These are phyloP conservation scores for Melanostoma mellinum DNA, from an alignment of 2,888 invertebrate genomes.

Conservation along the genomic window DNA sequence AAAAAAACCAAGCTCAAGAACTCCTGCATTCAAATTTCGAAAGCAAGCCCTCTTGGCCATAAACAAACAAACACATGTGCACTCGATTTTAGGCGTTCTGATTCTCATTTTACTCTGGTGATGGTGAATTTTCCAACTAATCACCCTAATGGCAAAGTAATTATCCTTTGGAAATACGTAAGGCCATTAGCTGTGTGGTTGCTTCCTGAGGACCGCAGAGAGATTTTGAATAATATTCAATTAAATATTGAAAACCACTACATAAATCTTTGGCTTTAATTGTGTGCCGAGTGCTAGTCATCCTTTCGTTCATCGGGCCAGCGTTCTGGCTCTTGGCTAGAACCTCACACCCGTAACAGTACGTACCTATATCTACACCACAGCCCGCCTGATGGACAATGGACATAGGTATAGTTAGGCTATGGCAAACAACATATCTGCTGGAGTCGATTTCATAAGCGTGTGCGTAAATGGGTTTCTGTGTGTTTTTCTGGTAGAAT, in stretches of 20 bases:
- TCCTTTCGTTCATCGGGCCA: not conserved
- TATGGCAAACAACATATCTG: constrained; percentile 16
- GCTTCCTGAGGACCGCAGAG: constrained; percentile 78
- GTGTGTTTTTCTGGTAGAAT: constrained; percentile 59
- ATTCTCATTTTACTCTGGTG: not conserved
- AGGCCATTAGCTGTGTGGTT: constrained; percentile 81
- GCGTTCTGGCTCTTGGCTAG: too few relatives aligned
- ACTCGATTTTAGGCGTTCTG: not conserved
- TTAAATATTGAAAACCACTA: constrained; percentile 80
- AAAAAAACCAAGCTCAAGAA: constrained; percentile 21
- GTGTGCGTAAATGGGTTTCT: constrained; percentile 30
- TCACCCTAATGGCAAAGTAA: constrained; percentile 81
- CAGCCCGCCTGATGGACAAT: not conserved
- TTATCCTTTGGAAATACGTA: constrained; percentile 77
- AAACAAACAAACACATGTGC: not conserved
- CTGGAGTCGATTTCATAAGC: constrained; percentile 29
- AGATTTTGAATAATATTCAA: constrained; percentile 79
- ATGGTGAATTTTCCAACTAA: constrained; percentile 78
- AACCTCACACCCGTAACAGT: too few relatives aligned
- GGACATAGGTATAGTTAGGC: not conserved
- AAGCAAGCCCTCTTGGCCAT: constrained; percentile 4
- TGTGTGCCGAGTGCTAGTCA: constrained; percentile 64
- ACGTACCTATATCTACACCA: too few relatives aligned
- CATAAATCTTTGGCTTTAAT: constrained; percentile 79
- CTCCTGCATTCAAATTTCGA: constrained; percentile 35